Evolutionary conservation across 2,888 invertebrate species (phyloP).

Genomic region (Timema cristinae): DNA sequence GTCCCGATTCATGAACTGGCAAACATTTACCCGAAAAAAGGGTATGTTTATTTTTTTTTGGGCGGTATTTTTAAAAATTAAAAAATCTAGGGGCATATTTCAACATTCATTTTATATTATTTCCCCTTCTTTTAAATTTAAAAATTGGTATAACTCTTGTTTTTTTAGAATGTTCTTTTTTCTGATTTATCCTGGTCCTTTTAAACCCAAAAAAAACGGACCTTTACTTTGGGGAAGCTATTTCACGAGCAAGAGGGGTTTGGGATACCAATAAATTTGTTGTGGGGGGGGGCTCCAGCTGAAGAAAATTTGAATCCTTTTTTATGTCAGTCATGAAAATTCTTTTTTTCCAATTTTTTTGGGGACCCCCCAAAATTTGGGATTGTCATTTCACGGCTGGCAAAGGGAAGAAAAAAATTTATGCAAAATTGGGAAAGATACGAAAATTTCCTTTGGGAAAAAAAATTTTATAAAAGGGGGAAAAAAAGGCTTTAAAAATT

Average conservation of each 20-base stretch:
- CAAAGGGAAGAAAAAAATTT: conserved; percentile 64
- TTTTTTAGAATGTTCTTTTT: conserved; percentile 70
- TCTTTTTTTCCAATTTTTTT: conserved; percentile 82
- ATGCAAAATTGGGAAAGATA: conserved; percentile 68
- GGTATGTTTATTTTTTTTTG: conserved; percentile 28
- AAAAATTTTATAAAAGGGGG: not conserved
- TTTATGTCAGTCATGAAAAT: conserved; percentile 88
- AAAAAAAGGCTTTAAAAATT: conserved; percentile 14
- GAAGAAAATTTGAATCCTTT: conserved; percentile 61
- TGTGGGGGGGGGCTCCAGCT: conserved; percentile 79
- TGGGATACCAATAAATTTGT: conserved; percentile 94
- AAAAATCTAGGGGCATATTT: too few species aligned
- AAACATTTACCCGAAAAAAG: conserved; percentile 43
- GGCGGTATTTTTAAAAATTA: too few species aligned
- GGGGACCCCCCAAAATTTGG: too few species aligned
- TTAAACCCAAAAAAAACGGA: conserved; percentile 95
- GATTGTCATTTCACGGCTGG: conserved; percentile 64
- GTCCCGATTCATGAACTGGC: conserved; percentile 88
- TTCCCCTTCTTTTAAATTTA: too few species aligned
- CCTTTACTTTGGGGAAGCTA: conserved; percentile 90
- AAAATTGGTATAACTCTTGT: conserved; percentile 9
- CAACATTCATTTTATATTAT: too few species aligned
- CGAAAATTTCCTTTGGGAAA: not conserved
- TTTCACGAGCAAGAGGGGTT: conserved; percentile 75
- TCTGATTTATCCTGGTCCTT: conserved; percentile 89